Conservation (phyloP, 1,140 invertebrate genomes). For the Panulirus ornatus region DNA sequence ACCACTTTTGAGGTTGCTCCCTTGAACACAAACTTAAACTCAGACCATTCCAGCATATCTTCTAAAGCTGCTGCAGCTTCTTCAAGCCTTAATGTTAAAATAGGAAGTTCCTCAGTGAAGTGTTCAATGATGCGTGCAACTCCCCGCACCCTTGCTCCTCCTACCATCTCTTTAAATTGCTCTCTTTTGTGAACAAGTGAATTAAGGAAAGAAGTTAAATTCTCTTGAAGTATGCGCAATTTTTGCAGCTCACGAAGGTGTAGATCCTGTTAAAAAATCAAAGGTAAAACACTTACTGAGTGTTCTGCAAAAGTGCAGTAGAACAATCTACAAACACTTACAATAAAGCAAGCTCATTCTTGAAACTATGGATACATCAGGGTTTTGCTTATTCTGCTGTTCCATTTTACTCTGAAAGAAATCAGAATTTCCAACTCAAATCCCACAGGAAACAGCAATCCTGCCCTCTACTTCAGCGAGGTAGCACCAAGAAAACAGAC, state of each 20-base stretch:
- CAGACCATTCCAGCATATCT: conserved; percentile 84
- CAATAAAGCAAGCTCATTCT: too few species aligned
- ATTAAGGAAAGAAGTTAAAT: conserved; percentile 79
- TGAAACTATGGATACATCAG: too few species aligned
- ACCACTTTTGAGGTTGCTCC: conserved; percentile 85
- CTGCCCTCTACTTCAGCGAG: too few species aligned
- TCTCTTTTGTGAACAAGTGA: conserved; percentile 80
- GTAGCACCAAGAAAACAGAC: too few species aligned
- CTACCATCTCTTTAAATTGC: conserved; percentile 82
- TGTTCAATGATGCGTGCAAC: conserved; percentile 83
- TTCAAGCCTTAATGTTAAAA: conserved; percentile 83
- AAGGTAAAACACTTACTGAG: neutral
- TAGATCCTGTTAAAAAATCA: conserved; percentile 77
- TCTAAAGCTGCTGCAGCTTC: conserved; percentile 82
- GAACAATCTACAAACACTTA: neutral
- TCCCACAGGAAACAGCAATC: too few species aligned
- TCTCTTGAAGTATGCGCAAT: conserved; percentile 80
- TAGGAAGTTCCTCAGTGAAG: conserved; percentile 83
- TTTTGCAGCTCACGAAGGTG: conserved; percentile 81
- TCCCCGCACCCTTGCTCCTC: conserved; percentile 81
- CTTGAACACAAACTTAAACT: conserved; percentile 86
- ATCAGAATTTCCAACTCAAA: too few species aligned
- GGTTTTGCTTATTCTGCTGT: too few species aligned
- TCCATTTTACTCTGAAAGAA: too few species aligned
- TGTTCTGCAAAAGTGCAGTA: too few species aligned